Base-by-base conservation (phyloP, 2,797 vertebrate genomes). In the Dipus sagitta region DNA sequence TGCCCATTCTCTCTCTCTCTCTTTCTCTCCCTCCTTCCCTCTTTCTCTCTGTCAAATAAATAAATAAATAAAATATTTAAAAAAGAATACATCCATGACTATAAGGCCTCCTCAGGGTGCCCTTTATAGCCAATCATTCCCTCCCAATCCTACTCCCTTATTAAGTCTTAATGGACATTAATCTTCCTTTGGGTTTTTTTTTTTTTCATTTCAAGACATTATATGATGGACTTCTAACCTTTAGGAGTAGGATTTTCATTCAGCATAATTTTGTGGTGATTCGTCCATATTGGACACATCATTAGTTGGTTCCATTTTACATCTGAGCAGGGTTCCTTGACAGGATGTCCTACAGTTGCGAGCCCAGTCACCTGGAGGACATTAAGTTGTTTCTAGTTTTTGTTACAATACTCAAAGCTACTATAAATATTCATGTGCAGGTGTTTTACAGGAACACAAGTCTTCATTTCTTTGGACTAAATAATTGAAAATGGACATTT, bases 381-480 rank as follows among this genome's bases (percentile, higher is more conserved):
- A 60, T 32, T 34, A 47, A 85, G 47, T 86, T 74, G 12, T 75
- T 82, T 83, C 30, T 30, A 38, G 34, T 23, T 85, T 80, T 75
- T 28, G 30, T 47, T 60, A 72, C 65, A 77, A 42, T 6, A 78
- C 30, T 52, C 68, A 47, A 79, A 68, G 64, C 38, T 72, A 78
- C 67, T 71, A 54, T 64, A 65, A 64, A 54, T 42, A 23, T 65
- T 80, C 13, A 30, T 21, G n/a, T 52, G 30, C 38, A 65, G 15
- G 17, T 52, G 38, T 77, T 54, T 83, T 54, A 10, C 38, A 28
- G 64, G 78, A 91, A 88, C n/a, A 34, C 34, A 52, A 62, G 52
- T 32, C 30, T 68, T 76, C 26, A 84, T 87, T 87, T 91, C 71
- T 83, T 34, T 88, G 65, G 32, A 47, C 24, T 70, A 91, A 91